Percentiles rank a stretch among this genome's conserved stretches.
phyloP scores from a whole-genome alignment of 37 sponge, comb jelly and placozoan species.

The Bolinopsis microptera region DNA sequence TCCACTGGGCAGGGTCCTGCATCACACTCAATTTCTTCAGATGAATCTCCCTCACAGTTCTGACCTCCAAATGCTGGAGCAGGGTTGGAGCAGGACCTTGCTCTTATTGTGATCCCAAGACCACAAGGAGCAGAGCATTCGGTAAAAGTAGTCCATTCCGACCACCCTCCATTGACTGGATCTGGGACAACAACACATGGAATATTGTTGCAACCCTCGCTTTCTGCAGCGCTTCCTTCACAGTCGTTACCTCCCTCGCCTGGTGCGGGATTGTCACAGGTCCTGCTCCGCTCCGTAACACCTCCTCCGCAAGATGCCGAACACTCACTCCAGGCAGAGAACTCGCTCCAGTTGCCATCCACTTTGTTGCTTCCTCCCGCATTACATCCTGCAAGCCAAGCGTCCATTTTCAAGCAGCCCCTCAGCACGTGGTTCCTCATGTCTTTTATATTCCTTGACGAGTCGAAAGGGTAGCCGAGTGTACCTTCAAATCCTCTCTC shows the following conservation, averaged over 20 bases:
- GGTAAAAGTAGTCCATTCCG: no score
- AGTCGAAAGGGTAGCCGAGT: not conserved
- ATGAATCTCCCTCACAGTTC: not conserved
- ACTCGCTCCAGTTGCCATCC: not conserved
- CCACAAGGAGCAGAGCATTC: not conserved
- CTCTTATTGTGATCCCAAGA: not conserved
- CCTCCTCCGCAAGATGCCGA: no score
- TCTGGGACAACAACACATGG: no score
- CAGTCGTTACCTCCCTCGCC: no score
- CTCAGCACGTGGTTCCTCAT: not conserved
- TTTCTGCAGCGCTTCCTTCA: no score
- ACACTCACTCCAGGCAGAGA: not conserved
- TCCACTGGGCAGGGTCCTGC: not conserved
- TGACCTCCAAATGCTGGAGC: not conserved
- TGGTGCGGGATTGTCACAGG: no score
- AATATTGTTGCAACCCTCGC: no score
- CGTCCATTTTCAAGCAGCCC: not conserved
- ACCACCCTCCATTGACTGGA: no score
- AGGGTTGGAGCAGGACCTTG: not conserved
- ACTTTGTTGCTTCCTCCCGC: not conserved
- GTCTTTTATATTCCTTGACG: not conserved
- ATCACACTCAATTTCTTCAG: not conserved
- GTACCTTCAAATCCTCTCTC: not conserved
- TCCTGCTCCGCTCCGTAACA: no score
- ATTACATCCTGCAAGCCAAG: not conserved